phyloP scores from a whole-genome alignment of 2,113 vertebrate genomes.

The Synodontis membranacea region DNA sequence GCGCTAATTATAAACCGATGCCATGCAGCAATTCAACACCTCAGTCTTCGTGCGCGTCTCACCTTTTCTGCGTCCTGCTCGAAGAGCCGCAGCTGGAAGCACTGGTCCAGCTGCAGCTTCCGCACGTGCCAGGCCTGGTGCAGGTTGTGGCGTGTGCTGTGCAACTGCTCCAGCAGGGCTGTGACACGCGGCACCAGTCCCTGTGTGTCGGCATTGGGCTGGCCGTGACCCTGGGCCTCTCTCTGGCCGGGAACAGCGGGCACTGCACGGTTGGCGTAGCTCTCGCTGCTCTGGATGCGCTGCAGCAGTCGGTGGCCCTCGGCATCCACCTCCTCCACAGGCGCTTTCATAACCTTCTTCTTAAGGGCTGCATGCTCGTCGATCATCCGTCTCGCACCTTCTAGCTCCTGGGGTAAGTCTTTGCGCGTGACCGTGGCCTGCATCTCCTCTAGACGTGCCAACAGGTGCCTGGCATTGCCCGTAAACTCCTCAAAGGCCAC shows the following conservation, averaged over 20 bases:
- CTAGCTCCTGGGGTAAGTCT: conserved; percentile 94
- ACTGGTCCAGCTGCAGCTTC: conserved; percentile 97
- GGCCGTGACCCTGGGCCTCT: conserved; percentile 62
- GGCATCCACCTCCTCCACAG: conserved; percentile 94
- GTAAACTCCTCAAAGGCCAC: conserved; percentile 98
- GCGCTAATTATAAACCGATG: neutral
- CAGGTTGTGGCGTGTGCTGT: conserved; percentile 93
- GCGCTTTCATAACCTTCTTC: conserved; percentile 97
- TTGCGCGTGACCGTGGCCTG: conserved; percentile 94
- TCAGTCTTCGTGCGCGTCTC: neutral
- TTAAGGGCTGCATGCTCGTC: conserved; percentile 94
- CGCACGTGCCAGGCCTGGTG: conserved; percentile 98
- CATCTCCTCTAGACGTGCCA: conserved; percentile 91
- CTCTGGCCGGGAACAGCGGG: conserved; percentile 56
- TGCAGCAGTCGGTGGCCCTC: conserved; percentile 95
- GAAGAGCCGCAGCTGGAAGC: conserved; percentile 96
- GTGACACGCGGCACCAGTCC: conserved; percentile 90
- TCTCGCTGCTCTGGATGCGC: conserved; percentile 93
- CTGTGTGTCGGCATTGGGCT: conserved; percentile 91
- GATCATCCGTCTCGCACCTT: conserved; percentile 93
- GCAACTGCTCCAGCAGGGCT: conserved; percentile 92
- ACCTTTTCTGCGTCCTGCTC: conserved; percentile 99
- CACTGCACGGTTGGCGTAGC: conserved; percentile 83
- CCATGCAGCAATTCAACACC: neutral
- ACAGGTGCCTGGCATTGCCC: conserved; percentile 92